Evolutionary conservation across 1,140 invertebrate genomes (phyloP).

Genomic region (Caenorhabditis inopinata): DNA sequence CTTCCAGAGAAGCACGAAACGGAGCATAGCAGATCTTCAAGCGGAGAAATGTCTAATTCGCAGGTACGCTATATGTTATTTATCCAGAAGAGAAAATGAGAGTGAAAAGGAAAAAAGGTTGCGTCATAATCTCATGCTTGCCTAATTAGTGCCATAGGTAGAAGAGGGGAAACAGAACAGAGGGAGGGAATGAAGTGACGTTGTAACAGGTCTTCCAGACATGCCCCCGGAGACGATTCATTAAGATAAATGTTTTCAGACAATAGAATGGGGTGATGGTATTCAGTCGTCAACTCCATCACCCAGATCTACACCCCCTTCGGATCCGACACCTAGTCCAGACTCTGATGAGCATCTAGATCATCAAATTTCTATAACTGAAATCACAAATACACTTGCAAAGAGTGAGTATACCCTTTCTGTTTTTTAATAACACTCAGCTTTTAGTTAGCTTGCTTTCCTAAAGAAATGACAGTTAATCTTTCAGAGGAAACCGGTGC

Average conservation of each 20-base stretch:
- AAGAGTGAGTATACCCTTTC: not conserved
- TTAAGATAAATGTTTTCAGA: slow-evolving; percentile 35
- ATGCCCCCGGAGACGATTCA: not conserved
- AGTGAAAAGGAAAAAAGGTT: not conserved
- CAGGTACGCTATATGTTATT: not conserved
- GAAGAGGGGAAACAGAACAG: not conserved
- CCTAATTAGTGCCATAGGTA: slow-evolving; percentile 13
- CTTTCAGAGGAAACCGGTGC: not conserved
- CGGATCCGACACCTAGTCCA: slow-evolving; percentile 5
- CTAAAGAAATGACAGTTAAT: no score
- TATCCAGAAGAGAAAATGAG: not conserved
- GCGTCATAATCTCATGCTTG: slow-evolving; percentile 22
- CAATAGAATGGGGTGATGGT: slow-evolving; percentile 36
- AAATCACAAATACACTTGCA: not conserved
- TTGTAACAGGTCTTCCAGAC: slow-evolving; percentile 32
- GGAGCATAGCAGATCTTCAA: slow-evolving; percentile 28
- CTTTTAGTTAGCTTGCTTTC: not conserved
- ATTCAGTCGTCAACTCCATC: slow-evolving; percentile 27
- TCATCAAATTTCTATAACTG: not conserved
- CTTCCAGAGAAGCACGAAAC: slow-evolving; percentile 41
- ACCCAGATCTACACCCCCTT: slow-evolving; percentile 1
- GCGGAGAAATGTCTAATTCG: slow-evolving; percentile 40
- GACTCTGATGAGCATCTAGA: not conserved
- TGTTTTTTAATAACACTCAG: no score
- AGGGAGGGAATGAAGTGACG: not conserved